Evolutionary conservation across 1,140 invertebrate species (phyloP).

Genomic region (Eufriesea mexicana): DNA sequence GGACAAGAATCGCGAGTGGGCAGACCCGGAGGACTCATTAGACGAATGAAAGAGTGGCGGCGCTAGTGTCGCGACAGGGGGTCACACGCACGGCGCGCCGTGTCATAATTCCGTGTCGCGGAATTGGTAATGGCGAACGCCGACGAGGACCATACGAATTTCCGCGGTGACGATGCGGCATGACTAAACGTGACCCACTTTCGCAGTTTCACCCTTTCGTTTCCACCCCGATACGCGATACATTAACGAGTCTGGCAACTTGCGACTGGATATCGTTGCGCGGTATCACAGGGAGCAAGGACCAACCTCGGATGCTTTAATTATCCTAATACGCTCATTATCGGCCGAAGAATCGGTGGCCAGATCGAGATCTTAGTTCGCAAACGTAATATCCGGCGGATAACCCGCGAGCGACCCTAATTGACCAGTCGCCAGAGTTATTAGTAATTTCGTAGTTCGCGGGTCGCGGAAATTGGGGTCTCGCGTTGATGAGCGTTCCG

Average conservation of each 20-base stretch:
- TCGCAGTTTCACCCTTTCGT: not conserved
- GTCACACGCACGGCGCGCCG: not conserved
- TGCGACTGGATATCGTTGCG: not conserved
- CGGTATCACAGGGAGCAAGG: not conserved
- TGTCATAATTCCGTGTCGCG: conserved; percentile 5
- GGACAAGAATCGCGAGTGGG: not conserved
- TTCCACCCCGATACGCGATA: conserved; percentile 5
- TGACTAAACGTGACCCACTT: conserved; percentile 31
- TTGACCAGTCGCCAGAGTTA: not conserved
- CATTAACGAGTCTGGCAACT: conserved; percentile 38
- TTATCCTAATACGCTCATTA: conserved; percentile 41
- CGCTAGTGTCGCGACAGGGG: not conserved
- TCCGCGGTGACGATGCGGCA: not conserved
- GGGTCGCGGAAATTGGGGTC: conserved; percentile 1
- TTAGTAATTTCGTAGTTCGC: not conserved
- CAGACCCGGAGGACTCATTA: conserved; percentile 8
- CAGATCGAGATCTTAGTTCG: not conserved
- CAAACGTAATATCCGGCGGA: conserved; percentile 26
- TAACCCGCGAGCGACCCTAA: not conserved
- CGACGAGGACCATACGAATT: conserved; percentile 30
- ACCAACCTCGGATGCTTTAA: conserved; percentile 18
- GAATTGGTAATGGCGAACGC: conserved; percentile 29
- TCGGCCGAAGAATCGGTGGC: conserved; percentile 16
- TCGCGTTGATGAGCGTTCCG: not conserved
- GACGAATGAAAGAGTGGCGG: not conserved